phyloP scores from a whole-genome alignment of 2,888 invertebrate species.

The Romanomermis culicivorax region DNA sequence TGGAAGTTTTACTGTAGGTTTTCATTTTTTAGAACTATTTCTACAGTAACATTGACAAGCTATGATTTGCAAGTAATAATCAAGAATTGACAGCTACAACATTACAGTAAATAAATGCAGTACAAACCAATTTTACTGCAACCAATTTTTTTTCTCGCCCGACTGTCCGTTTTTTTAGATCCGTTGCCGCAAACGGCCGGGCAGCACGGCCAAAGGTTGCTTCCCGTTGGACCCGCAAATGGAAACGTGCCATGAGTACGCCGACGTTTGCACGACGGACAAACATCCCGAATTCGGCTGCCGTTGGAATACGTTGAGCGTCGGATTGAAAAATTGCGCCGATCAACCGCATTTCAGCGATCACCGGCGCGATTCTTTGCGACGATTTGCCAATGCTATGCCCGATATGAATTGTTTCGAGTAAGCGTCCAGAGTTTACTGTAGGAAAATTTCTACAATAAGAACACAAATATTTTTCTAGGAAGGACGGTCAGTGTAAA shows the following conservation, averaged over 20 bases:
- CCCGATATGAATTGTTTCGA: conserved; percentile 6
- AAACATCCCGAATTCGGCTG: conserved; percentile 3
- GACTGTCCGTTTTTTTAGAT: too few species aligned
- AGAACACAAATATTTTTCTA: neutral
- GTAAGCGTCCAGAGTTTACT: too few species aligned
- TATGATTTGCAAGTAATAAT: too few species aligned
- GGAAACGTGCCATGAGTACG: conserved; percentile 6
- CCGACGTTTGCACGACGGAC: conserved; percentile 8
- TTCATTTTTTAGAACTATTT: too few species aligned
- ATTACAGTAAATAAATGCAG: too few species aligned
- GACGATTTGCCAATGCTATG: neutral
- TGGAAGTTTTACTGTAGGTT: too few species aligned
- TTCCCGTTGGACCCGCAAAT: neutral
- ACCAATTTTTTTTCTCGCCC: too few species aligned
- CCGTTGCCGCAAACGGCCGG: conserved; percentile 7
- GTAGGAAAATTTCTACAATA: too few species aligned
- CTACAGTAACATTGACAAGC: too few species aligned
- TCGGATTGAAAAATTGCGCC: neutral
- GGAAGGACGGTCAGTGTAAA: conserved; percentile 8
- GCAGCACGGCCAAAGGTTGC: neutral
- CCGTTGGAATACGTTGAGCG: neutral
- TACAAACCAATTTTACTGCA: too few species aligned
- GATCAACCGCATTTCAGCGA: conserved; percentile 7
- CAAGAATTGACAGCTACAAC: too few species aligned
- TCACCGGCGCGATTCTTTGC: neutral